These are phyloP conservation scores for Plodia interpunctella DNA, from an alignment of 1,140 invertebrate genomes.

Conservation along the genomic window DNA sequence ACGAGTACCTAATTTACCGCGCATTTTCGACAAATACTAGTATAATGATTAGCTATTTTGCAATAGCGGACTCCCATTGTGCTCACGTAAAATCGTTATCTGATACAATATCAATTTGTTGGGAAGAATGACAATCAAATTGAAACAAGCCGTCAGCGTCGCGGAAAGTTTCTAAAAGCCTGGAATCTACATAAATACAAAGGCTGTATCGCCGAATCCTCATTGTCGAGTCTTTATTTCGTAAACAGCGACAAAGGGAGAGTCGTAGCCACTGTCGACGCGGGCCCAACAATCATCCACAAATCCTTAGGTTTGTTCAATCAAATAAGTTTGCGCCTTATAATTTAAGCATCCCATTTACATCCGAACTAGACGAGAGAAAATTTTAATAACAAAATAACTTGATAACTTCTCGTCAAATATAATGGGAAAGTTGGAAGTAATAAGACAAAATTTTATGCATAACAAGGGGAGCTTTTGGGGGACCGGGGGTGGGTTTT, in stretches of 20 bases:
- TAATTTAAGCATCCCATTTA: slow-evolving; percentile 67
- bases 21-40: no score
- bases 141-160: background rate
- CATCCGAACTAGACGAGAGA: slow-evolving; percentile 58
- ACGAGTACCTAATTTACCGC: no score
- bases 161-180: slow-evolving; percentile 13
- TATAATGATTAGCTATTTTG: no score
- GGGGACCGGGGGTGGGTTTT: slow-evolving; percentile 26
- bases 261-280: slow-evolving; percentile 39
- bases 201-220: slow-evolving; percentile 22
- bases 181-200: background rate
- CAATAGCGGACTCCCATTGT: no score
- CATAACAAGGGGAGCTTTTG: slow-evolving; percentile 63
- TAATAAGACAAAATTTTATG: slow-evolving; percentile 76
- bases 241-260: slow-evolving; percentile 30
- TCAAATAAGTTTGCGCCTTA: slow-evolving; percentile 69
- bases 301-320: slow-evolving; percentile 63
- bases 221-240: slow-evolving; percentile 37
- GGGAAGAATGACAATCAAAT: background rate
- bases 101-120: background rate
- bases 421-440: slow-evolving; percentile 73
- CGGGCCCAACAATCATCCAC: slow-evolving; percentile 60
- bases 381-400: slow-evolving; percentile 77
- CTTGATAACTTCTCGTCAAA: slow-evolving; percentile 71
- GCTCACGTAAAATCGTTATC: no score